Evolutionary conservation across 2,888 invertebrate genomes (phyloP).

Genomic region (Caenorhabditis angaria): DNA sequence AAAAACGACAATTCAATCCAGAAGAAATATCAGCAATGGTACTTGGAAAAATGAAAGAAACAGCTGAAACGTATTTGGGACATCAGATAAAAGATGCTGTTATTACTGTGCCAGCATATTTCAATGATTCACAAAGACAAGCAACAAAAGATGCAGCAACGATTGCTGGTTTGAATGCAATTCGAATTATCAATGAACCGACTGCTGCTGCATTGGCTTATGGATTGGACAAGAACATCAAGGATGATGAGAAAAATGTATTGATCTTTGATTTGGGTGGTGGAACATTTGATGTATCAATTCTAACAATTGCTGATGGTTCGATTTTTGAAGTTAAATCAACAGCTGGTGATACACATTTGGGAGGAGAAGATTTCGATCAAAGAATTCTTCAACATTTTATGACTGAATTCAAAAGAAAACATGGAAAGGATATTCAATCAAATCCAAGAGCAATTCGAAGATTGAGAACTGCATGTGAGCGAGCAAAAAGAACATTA

Average conservation of each 20-base stretch:
- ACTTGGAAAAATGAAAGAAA: no score
- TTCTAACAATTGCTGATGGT: constrained; percentile 52
- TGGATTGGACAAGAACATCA: constrained; percentile 76
- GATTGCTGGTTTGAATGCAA: constrained; percentile 27
- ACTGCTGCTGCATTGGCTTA: constrained; percentile 82
- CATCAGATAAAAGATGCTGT: constrained; percentile 79
- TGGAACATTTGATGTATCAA: constrained; percentile 76
- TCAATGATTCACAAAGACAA: constrained; percentile 78
- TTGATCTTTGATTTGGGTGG: constrained; percentile 72
- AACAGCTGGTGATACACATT: constrained; percentile 86
- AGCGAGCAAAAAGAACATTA: constrained; percentile 78
- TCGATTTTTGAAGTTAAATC: constrained; percentile 50
- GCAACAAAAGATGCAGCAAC: constrained; percentile 33
- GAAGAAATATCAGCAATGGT: constrained; percentile 69
- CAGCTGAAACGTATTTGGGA: no score
- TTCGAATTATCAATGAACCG: no score
- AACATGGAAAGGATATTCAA: constrained; percentile 85
- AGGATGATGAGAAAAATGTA: constrained; percentile 55
- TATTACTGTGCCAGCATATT: constrained; percentile 87
- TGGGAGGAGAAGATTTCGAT: no score
- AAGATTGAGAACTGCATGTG: constrained; percentile 88
- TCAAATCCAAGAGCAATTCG: constrained; percentile 87
- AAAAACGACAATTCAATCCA: constrained; percentile 78
- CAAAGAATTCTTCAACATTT: constrained; percentile 73
- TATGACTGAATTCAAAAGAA: constrained; percentile 74